A percentile compares a stretch with the other conserved stretches of the same genome.
These are phyloP conservation scores for Stegastes partitus DNA, from an alignment of 2,113 vertebrate genomes.

Conservation along the genomic window DNA sequence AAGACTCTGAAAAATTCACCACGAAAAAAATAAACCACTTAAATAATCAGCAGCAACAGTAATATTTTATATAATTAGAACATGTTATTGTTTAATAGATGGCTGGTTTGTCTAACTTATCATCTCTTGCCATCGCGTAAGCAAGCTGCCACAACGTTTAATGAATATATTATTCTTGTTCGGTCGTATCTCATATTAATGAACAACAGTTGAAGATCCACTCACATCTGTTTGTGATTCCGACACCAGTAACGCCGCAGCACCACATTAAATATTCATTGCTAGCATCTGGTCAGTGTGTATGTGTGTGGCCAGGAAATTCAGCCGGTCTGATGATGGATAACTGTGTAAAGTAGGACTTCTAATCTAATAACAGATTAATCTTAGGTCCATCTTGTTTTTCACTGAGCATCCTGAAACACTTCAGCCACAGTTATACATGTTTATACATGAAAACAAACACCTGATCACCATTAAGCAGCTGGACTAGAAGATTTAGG, in stretches of 20 bases:
- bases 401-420: background rate
- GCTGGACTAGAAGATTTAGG: background rate
- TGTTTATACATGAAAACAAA: background rate
- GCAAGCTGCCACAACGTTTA: background rate
- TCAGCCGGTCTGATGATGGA: background rate
- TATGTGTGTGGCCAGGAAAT: conserved; percentile 36
- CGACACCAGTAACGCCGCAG: conserved; percentile 25
- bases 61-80: background rate
- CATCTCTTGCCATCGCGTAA: background rate
- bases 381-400: background rate
- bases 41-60: background rate
- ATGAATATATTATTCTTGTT: conserved; percentile 3
- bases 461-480: background rate
- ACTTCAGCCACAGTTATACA: background rate
- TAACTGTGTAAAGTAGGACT: background rate
- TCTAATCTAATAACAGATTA: conserved; percentile 2
- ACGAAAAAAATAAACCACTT: background rate
- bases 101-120: background rate
- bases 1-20: background rate
- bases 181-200: conserved; percentile 43
- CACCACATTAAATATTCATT: conserved; percentile 66
- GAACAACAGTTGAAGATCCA: conserved; percentile 6
- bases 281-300: conserved; percentile 58
- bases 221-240: conserved; percentile 60
- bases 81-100: no score